Percentiles rank a stretch among this genome's conserved stretches.
Conservation (phyloP, 2,113 vertebrate genomes). For the Montifringilla adamsi region DNA sequence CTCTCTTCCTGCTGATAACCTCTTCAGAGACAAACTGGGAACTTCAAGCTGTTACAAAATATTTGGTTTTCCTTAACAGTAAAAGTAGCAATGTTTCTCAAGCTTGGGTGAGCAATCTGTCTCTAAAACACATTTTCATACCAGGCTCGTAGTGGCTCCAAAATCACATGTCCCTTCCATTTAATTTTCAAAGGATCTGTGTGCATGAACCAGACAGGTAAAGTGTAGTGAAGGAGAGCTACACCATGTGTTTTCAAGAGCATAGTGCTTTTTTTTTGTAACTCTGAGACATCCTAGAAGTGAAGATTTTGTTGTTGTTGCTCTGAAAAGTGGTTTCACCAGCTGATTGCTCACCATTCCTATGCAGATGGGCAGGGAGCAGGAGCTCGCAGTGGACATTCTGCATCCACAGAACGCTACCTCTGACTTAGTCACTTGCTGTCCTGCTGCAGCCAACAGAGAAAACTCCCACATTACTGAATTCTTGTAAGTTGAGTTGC, state of each 20-base stretch:
- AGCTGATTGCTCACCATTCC: not conserved
- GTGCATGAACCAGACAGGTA: not conserved
- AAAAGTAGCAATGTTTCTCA: not conserved
- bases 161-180: not conserved
- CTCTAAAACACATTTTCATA: not conserved
- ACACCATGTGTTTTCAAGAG: not conserved
- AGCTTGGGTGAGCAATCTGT: not conserved
- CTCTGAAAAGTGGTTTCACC: not conserved
- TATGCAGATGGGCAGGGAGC: accelerated
- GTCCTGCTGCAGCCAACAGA: not conserved
- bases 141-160: not conserved
- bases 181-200: not conserved
- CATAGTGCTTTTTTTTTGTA: not conserved
- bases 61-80: not conserved
- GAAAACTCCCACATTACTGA: not conserved
- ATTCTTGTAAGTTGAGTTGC: not conserved
- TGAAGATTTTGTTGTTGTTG: not conserved
- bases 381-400: not conserved
- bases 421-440: not conserved
- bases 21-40: conserved; percentile 11
- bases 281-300: not conserved
- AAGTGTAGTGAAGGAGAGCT: not conserved
- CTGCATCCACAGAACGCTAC: not conserved
- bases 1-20: conserved; percentile 30
- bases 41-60: conserved; percentile 37